Conservation (phyloP, 2,113 vertebrate species). For the Stigmatopora argus region DNA sequence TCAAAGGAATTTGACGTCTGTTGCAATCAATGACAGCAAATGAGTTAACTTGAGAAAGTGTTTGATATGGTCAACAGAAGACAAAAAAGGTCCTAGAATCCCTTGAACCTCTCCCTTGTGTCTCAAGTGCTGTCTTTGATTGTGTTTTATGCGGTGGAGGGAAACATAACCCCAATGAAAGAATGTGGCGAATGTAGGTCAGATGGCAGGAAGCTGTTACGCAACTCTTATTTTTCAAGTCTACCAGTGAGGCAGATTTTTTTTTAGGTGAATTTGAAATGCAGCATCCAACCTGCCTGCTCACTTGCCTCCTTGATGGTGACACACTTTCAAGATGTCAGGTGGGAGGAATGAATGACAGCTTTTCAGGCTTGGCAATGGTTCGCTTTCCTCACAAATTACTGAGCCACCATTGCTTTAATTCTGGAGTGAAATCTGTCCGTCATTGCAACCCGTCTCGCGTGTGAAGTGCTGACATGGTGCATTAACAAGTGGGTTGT, state of each 20-base stretch:
- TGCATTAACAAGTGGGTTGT: conserved; percentile 17
- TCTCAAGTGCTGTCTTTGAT: not conserved
- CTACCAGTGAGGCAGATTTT: conserved; percentile 24
- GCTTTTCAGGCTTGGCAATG: conserved; percentile 44
- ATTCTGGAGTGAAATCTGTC: conserved; percentile 42
- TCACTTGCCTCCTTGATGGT: conserved; percentile 37
- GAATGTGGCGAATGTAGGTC: conserved; percentile 5
- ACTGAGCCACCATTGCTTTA: conserved; percentile 46
- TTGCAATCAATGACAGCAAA: too few species aligned
- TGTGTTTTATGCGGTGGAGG: not conserved
- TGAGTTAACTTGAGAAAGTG: too few species aligned
- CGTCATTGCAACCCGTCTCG: conserved; percentile 53
- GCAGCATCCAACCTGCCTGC: conserved; percentile 33
- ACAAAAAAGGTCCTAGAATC: conserved; percentile 7
- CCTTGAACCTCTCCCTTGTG: not conserved
- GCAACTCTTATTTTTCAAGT: conserved; percentile 28
- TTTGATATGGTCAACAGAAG: conserved; percentile 2
- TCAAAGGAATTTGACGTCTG: too few species aligned
- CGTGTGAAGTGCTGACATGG: conserved; percentile 44
- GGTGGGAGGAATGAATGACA: conserved; percentile 30
- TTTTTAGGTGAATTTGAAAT: conserved; percentile 27
- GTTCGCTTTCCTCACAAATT: conserved; percentile 48
- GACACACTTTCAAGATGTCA: conserved; percentile 45
- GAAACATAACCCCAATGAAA: conserved; percentile 29
- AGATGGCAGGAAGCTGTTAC: conserved; percentile 20